These are phyloP conservation scores for Pholis gunnellus DNA, from an alignment of 2,113 vertebrate species.

Conservation along the genomic window DNA sequence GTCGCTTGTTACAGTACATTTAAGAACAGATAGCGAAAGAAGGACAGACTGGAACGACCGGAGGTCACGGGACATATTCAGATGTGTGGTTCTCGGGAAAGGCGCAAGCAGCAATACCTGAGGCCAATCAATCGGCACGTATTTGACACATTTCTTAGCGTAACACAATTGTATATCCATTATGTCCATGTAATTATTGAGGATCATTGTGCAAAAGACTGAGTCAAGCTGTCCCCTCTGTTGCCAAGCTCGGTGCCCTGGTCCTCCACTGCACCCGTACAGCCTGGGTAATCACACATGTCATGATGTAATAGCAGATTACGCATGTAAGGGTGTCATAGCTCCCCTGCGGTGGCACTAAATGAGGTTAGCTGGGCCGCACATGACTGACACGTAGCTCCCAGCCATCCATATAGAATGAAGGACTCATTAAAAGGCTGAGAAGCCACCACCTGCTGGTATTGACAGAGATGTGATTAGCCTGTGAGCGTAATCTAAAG, in stretches of 20 bases:
- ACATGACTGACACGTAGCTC: constrained; percentile 27
- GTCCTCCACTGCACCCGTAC: neutral
- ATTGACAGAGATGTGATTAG: constrained; percentile 48
- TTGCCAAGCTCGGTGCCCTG: neutral
- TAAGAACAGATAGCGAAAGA: neutral
- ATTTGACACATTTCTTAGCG: neutral
- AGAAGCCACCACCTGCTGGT: constrained; percentile 42
- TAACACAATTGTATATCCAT: constrained; percentile 1
- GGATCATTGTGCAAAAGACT: constrained; percentile 20
- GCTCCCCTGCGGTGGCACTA: constrained; percentile 11
- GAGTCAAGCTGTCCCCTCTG: constrained; percentile 27
- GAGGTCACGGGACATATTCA: neutral
- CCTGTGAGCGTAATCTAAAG: constrained; percentile 19
- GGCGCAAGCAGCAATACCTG: too few relatives aligned
- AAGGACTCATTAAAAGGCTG: constrained; percentile 44
- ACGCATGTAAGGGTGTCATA: constrained; percentile 35
- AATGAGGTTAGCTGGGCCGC: constrained; percentile 9
- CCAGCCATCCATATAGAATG: constrained; percentile 28
- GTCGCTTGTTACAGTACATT: neutral
- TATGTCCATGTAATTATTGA: constrained; percentile 34
- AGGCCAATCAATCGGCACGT: neutral
- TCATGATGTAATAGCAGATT: constrained; percentile 29
- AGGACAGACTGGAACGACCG: neutral
- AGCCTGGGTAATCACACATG: constrained; percentile 26
- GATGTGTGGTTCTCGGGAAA: neutral